Evolutionary conservation across 2,113 vertebrate genomes (phyloP), one percentile per base, ranked within the genome.

Genomic region (Triplophysa dalaica): DNA sequence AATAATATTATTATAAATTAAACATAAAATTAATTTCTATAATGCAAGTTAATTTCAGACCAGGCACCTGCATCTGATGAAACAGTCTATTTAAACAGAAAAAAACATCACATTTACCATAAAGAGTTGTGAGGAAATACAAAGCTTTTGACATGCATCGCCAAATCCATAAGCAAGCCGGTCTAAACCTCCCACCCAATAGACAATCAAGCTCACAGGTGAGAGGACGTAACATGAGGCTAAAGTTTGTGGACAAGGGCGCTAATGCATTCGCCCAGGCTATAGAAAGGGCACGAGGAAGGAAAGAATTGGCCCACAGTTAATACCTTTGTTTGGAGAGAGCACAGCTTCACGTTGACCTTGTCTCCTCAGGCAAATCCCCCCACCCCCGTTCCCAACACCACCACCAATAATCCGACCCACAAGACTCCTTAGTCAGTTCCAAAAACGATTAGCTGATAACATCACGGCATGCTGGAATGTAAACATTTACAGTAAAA

Each of bases 401-500:
- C 66, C 65, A 24, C 17, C 6, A 29, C 82, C 80, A 82, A 84
- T 88, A 90, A 89, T 89, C 88, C 81, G 77, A 87, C 88, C 89
- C 88, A 90, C 86, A 90, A 85, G 85, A 89, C 87, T 87, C 84
- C 80, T 87, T 79, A 82, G 85, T 83, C 85, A 73, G 86, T 89
- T 88, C 83, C 88, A 93, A 84, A 91, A 91, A 92, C 89, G 89
- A 92, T 92, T 92, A 92, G 89, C 86, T 91, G 92, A 94, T 92
- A 92, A 85, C 87, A 91, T 92, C 91, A 88, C 87, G 67, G 85
- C 82, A 88, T 87, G 84, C 80, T 84, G 90, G 90, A 92, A 92
- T 92, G 91, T 92, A 93, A 93, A 94, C 91, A 93, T 94, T 93
- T 92, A 93, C 90, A 92, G 90, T 92, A 85, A 87, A 89, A 85